Percentiles rank a stretch among this genome's conserved stretches.
Conservation (phyloP, 2,113 vertebrate genomes). For the Prochilodus magdalenae region DNA sequence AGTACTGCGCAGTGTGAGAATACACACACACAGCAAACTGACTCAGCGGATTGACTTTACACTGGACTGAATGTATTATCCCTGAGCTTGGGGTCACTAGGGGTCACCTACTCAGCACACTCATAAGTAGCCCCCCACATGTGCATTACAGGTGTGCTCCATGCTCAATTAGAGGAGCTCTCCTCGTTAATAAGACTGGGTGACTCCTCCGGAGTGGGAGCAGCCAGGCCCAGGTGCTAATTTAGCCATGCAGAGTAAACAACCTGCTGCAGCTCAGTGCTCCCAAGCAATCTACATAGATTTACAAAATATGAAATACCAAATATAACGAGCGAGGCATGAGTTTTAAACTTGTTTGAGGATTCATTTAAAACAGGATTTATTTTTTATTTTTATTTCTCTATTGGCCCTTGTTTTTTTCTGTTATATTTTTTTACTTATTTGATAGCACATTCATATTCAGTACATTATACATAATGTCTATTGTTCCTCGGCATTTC, state of each 20-base stretch:
- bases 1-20: slow-evolving; percentile 43
- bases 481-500: too few relatives aligned
- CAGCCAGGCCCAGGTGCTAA: slow-evolving; percentile 53
- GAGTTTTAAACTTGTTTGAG: too few relatives aligned
- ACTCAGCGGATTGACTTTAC: slow-evolving; percentile 53
- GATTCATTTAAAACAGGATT: too few relatives aligned
- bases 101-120: slow-evolving; percentile 23
- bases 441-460: too few relatives aligned
- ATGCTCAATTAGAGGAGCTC: slow-evolving; percentile 56
- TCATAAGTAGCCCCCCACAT: slow-evolving; percentile 36
- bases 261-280: slow-evolving; percentile 32
- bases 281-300: slow-evolving; percentile 5
- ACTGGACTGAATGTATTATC: slow-evolving; percentile 6
- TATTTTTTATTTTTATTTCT: too few relatives aligned
- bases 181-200: slow-evolving; percentile 58
- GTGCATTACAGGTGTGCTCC: slow-evolving; percentile 52
- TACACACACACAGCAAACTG: slow-evolving; percentile 41
- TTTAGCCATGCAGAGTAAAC: slow-evolving; percentile 52
- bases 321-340: too few relatives aligned
- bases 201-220: slow-evolving; percentile 41
- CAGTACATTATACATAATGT: too few relatives aligned
- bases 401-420: too few relatives aligned
- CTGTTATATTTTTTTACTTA: too few relatives aligned
- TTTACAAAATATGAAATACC: neutral
- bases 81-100: slow-evolving; percentile 25